Conservation (phyloP, 2,888 invertebrate species). For the Hemicrepidius hirtus region DNA sequence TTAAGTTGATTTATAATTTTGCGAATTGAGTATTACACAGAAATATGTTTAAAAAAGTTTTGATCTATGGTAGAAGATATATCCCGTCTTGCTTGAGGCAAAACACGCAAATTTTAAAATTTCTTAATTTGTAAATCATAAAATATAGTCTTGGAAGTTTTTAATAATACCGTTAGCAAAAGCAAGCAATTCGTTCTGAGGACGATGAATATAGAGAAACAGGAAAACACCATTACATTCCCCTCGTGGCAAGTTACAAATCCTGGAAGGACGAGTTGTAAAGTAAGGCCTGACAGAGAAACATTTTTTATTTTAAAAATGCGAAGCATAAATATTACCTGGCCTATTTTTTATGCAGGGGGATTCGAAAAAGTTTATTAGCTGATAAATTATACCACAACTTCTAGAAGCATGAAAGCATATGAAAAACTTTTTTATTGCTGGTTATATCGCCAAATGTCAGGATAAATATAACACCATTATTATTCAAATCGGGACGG, state of each 20-base stretch:
- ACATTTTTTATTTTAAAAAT: constrained; percentile 54
- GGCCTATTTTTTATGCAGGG: constrained; percentile 44
- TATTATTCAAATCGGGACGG: constrained; percentile 35
- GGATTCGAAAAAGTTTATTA: constrained; percentile 49
- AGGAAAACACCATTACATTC: constrained; percentile 64
- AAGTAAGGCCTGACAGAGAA: constrained; percentile 65
- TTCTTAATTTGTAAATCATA: constrained; percentile 3
- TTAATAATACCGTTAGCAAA: constrained; percentile 29
- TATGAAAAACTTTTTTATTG: constrained; percentile 38
- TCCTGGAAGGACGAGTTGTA: constrained; percentile 65
- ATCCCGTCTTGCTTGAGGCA: neutral
- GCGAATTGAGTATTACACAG: no score
- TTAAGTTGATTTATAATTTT: no score
- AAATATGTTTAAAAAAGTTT: no score
- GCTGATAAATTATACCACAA: constrained; percentile 43
- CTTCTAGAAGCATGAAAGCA: constrained; percentile 30
- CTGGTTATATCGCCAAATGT: constrained; percentile 28
- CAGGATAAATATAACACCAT: constrained; percentile 24
- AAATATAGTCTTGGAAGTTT: constrained; percentile 23
- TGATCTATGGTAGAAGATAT: neutral
- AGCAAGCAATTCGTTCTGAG: constrained; percentile 39
- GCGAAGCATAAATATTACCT: constrained; percentile 50
- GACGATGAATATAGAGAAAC: constrained; percentile 54
- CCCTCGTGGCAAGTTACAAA: constrained; percentile 65
- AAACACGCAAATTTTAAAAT: neutral